These are phyloP conservation scores for Macrophya annulata DNA, from an alignment of 2,888 invertebrate genomes.

Conservation along the genomic window DNA sequence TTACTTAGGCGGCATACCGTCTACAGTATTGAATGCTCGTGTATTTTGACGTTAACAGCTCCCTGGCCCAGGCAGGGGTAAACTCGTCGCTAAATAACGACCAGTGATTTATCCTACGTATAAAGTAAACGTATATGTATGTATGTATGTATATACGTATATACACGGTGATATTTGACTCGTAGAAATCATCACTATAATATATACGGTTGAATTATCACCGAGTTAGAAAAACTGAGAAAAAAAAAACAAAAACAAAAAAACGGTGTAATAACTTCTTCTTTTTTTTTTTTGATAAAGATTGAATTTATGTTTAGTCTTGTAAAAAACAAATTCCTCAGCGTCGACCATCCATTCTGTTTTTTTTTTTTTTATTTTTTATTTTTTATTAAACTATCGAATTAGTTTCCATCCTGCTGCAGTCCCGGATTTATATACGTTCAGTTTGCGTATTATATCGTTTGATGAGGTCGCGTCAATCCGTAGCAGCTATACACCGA, in stretches of 20 bases:
- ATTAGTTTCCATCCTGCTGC: too few relatives aligned
- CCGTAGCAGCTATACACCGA: background rate
- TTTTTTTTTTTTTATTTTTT: too few relatives aligned
- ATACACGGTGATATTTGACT: background rate
- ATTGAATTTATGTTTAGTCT: background rate
- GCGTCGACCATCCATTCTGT: background rate
- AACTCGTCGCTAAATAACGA: background rate
- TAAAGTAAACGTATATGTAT: too few relatives aligned
- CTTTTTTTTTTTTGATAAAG: too few relatives aligned
- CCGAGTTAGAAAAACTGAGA: background rate
- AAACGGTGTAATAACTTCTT: background rate
- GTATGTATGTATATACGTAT: too few relatives aligned
- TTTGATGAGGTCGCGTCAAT: background rate
- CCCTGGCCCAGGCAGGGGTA: background rate
- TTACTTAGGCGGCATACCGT: slow-evolving; percentile 68
- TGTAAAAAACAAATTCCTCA: background rate
- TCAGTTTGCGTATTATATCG: background rate
- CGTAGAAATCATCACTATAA: background rate
- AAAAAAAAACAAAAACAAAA: background rate
- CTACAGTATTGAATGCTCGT: slow-evolving; percentile 71
- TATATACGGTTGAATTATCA: background rate
- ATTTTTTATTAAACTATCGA: background rate
- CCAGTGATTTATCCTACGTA: slow-evolving; percentile 1
- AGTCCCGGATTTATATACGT: background rate
- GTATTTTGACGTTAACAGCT: slow-evolving; percentile 70